A percentile compares a stretch with the other conserved stretches of the same genome.
Conservation (phyloP, 2,113 vertebrate species). For the Hiodon tergisus region DNA sequence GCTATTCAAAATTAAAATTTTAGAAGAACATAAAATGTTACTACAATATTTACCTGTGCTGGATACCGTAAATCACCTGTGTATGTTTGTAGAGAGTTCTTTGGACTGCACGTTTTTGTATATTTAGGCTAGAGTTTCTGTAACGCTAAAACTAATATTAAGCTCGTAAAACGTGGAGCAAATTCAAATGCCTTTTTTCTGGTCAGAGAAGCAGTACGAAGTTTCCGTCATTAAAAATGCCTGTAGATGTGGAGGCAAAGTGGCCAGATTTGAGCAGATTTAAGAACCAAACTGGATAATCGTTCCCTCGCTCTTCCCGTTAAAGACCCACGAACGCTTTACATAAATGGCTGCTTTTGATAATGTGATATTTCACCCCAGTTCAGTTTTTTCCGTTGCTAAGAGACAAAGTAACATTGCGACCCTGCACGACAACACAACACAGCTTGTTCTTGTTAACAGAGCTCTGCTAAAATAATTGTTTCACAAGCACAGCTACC, state of each 20-base stretch:
- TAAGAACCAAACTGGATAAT: slow-evolving; percentile 46
- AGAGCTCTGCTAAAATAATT: no score
- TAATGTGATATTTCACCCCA: no score
- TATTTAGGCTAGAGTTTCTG: no score
- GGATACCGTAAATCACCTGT: not conserved
- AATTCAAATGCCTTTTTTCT: not conserved
- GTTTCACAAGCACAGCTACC: no score
- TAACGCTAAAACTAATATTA: no score
- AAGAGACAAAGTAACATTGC: not conserved
- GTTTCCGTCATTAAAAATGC: not conserved
- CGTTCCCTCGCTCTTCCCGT: slow-evolving; percentile 13
- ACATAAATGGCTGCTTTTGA: no score
- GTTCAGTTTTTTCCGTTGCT: no score
- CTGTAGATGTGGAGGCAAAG: not conserved
- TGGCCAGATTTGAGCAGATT: slow-evolving; percentile 27
- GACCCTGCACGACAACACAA: no score
- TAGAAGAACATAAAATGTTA: no score
- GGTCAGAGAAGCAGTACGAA: not conserved
- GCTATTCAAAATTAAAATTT: no score
- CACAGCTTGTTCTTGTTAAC: no score
- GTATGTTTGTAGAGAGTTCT: not conserved
- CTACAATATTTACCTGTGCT: not conserved
- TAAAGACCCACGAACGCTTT: no score
- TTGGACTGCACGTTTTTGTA: not conserved
- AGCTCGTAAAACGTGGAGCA: not conserved